Evolutionary conservation across 1,140 invertebrate genomes (phyloP).

Genomic region (Pseudobourletiella spinata): DNA sequence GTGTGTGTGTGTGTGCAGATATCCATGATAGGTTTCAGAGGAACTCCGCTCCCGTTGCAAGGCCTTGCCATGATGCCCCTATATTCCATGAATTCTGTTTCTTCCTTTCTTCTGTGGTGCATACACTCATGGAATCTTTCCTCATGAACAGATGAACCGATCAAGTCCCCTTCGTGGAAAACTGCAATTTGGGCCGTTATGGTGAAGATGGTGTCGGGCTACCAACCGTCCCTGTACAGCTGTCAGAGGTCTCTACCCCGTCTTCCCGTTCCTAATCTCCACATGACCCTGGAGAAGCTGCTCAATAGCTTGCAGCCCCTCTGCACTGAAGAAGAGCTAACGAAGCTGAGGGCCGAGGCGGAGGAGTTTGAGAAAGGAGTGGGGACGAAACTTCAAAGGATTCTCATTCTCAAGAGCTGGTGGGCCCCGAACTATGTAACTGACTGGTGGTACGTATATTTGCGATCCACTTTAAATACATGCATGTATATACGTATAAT

Average conservation of each 20-base stretch:
- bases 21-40: too few species aligned
- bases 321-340: conserved; percentile 43
- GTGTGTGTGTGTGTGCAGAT: too few species aligned
- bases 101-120: too few species aligned
- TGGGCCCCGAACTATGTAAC: conserved; percentile 47
- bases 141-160: conserved; percentile 44
- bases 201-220: conserved; percentile 44
- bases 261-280: conserved; percentile 44
- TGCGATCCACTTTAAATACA: too few species aligned
- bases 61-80: too few species aligned
- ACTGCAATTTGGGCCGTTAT: conserved; percentile 43
- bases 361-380: conserved; percentile 43
- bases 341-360: conserved; percentile 40
- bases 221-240: conserved; percentile 45
- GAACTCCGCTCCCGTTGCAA: too few species aligned
- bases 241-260: conserved; percentile 45
- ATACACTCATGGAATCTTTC: too few species aligned
- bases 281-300: conserved; percentile 41
- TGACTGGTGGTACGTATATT: conserved; percentile 47
- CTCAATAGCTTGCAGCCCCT: conserved; percentile 45
- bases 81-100: too few species aligned
- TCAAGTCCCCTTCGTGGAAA: conserved; percentile 39
- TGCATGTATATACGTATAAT: too few species aligned
- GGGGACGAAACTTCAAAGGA: conserved; percentile 43
- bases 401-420: conserved; percentile 46